phyloP scores from a whole-genome alignment of 2,113 vertebrate genomes.

The Trogon melanurus region DNA sequence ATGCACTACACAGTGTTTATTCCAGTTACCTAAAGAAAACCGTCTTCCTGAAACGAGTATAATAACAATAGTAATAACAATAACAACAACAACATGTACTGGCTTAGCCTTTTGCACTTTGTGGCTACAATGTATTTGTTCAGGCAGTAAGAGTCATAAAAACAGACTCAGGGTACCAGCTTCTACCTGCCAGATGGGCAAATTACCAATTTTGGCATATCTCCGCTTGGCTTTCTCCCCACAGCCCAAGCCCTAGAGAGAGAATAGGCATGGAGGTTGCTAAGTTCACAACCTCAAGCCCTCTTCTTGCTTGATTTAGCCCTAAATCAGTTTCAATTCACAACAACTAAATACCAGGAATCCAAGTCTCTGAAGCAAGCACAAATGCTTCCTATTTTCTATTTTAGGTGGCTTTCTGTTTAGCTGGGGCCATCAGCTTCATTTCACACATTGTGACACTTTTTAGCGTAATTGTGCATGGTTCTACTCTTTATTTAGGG shows the following conservation, averaged over 20 bases:
- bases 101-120: neutral
- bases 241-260: neutral
- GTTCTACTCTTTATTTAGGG: neutral
- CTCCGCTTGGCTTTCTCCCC: neutral
- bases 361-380: neutral
- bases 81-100: neutral
- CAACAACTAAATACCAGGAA: neutral
- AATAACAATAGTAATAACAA: neutral
- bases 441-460: neutral
- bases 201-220: neutral
- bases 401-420: neutral
- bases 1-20: neutral
- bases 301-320: neutral
- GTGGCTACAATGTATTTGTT: neutral
- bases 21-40: neutral
- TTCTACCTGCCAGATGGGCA: neutral
- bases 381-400: slow-evolving; percentile 10
- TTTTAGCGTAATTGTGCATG: neutral
- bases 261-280: neutral
- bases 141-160: neutral
- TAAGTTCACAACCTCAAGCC: neutral
- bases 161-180: neutral
- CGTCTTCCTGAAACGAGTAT: neutral
- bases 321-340: neutral
- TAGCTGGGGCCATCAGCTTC: neutral